These are phyloP conservation scores for Chironomus tentans DNA, from an alignment of 2,888 invertebrate species.

Conservation along the genomic window DNA sequence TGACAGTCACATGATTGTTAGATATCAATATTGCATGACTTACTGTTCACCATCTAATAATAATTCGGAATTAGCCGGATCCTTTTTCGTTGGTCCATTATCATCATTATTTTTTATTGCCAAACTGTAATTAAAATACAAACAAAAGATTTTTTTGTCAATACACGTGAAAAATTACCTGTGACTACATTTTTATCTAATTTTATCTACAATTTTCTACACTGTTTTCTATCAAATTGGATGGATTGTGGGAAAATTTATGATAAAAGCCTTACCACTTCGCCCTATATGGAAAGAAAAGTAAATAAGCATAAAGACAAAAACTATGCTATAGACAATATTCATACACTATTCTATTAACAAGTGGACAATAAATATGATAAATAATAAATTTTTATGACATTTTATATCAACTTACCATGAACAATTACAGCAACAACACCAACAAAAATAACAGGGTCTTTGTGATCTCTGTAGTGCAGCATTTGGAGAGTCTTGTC, in stretches of 20 bases:
- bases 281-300: slow-evolving; percentile 35
- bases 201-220: slow-evolving; percentile 17
- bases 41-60: slow-evolving; percentile 64
- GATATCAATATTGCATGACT: slow-evolving; percentile 41
- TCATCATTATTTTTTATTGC: slow-evolving; percentile 62
- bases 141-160: neutral
- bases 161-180: neutral
- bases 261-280: slow-evolving; percentile 35
- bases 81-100: slow-evolving; percentile 59
- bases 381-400: neutral
- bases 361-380: neutral
- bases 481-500: slow-evolving; percentile 37
- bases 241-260: neutral
- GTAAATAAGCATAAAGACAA: neutral
- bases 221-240: neutral
- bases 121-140: slow-evolving; percentile 47
- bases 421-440: slow-evolving; percentile 62
- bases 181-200: neutral
- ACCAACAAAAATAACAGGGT: slow-evolving; percentile 59
- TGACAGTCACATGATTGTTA: neutral
- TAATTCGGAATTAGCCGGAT: slow-evolving; percentile 56
- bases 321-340: too few species aligned
- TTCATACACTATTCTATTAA: neutral
- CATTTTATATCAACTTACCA: slow-evolving; percentile 44
- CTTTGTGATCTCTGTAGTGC: slow-evolving; percentile 45